Conservation (phyloP, 2,888 invertebrate species). For the Empis stercorea region DNA sequence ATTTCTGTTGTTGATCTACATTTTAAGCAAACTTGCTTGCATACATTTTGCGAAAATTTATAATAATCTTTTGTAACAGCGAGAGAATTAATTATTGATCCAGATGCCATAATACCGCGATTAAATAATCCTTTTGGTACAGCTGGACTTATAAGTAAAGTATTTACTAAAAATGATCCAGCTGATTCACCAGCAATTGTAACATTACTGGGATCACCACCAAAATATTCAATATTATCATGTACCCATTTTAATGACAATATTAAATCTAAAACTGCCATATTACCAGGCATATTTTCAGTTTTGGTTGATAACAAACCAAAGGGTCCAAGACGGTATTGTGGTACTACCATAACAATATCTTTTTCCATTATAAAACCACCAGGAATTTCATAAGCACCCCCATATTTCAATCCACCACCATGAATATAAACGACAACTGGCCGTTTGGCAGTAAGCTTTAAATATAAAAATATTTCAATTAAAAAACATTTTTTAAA, state of each 20-base stretch:
- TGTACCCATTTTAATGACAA: conserved; percentile 41
- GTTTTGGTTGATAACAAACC: conserved; percentile 40
- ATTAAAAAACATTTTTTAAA: too few species aligned
- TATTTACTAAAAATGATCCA: conserved; percentile 37
- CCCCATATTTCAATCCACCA: conserved; percentile 34
- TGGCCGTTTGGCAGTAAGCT: conserved; percentile 26
- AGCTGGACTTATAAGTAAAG: conserved; percentile 36
- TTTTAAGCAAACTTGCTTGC: conserved; percentile 18
- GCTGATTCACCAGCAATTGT: conserved; percentile 44
- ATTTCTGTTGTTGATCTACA: conserved; percentile 17
- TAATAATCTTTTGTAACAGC: conserved; percentile 28
- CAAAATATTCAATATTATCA: conserved; percentile 37
- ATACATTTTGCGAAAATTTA: conserved; percentile 16
- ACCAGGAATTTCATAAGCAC: conserved; percentile 30
- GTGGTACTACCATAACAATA: conserved; percentile 38
- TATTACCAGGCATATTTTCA: conserved; percentile 41
- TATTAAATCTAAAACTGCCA: conserved; percentile 39
- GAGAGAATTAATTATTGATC: conserved; percentile 39
- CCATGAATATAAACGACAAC: conserved; percentile 38
- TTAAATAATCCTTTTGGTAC: conserved; percentile 32
- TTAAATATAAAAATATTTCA: neutral
- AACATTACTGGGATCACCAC: conserved; percentile 38
- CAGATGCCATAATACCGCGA: conserved; percentile 41
- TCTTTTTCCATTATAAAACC: conserved; percentile 37
- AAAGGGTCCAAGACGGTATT: conserved; percentile 40